These are phyloP conservation scores for Helobdella robusta DNA, from an alignment of 2,888 invertebrate genomes.

Conservation along the genomic window DNA sequence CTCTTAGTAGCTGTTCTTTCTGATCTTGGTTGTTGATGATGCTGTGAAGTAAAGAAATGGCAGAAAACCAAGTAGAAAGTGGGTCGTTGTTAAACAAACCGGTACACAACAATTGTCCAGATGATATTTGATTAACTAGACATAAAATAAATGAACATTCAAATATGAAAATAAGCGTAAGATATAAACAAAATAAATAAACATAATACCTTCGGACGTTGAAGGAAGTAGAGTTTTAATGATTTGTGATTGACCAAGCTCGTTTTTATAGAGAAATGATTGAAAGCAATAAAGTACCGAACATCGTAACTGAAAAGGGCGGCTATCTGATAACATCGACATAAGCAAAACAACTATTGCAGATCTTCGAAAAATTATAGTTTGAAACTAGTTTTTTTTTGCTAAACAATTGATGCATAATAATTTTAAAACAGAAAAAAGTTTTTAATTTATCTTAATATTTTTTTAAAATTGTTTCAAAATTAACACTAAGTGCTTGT, in stretches of 20 bases:
- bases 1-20: slow-evolving; percentile 81
- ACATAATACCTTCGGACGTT: slow-evolving; percentile 65
- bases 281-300: slow-evolving; percentile 95
- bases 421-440: not conserved
- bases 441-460: not conserved
- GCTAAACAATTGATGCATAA: slow-evolving; percentile 1
- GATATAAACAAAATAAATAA: not conserved
- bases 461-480: too few relatives aligned
- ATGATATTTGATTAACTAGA: slow-evolving; percentile 51
- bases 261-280: slow-evolving; percentile 86
- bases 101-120: slow-evolving; percentile 81
- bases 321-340: slow-evolving; percentile 96
- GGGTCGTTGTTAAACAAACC: slow-evolving; percentile 80
- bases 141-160: not conserved
- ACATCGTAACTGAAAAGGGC: slow-evolving; percentile 76
- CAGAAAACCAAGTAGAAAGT: slow-evolving; percentile 87
- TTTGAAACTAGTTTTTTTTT: not conserved
- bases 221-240: slow-evolving; percentile 85
- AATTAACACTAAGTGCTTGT: too few relatives aligned
- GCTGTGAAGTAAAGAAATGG: slow-evolving; percentile 79
- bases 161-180: not conserved
- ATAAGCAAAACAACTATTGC: slow-evolving; percentile 86
- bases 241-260: slow-evolving; percentile 73
- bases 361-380: slow-evolving; percentile 58
- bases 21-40: slow-evolving; percentile 65